Evolutionary conservation across 1,140 invertebrate genomes (phyloP).

Genomic region (Drosophila equinoxialis): DNA sequence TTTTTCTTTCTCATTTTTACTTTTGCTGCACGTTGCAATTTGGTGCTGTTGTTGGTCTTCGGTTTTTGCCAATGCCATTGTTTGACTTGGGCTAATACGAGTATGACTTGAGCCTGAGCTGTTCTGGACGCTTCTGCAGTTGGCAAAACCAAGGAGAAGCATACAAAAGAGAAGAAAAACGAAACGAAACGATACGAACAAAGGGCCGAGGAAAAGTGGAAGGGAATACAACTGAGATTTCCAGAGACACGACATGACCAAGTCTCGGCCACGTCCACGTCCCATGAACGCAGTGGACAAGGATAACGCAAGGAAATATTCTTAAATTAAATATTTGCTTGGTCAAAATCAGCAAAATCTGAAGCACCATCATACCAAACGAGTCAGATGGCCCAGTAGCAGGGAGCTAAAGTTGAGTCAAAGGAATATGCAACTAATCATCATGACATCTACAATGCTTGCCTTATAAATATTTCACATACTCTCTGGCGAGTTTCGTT

Average conservation of each 20-base stretch:
- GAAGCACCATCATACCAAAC: constrained; percentile 5
- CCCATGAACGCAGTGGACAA: constrained; percentile 24
- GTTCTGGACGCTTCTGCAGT: constrained; percentile 43
- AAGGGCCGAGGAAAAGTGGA: constrained; percentile 5
- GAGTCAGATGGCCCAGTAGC: not conserved
- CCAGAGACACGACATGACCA: constrained; percentile 54
- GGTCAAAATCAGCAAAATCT: constrained; percentile 67
- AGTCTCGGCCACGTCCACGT: constrained; percentile 38
- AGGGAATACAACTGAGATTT: constrained; percentile 73
- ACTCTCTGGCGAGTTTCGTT: constrained; percentile 65
- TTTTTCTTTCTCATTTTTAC: constrained; percentile 14
- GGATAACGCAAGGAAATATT: constrained; percentile 63
- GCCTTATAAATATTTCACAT: constrained; percentile 74
- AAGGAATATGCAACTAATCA: constrained; percentile 76
- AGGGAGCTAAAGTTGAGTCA: constrained; percentile 31
- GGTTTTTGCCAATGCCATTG: constrained; percentile 70
- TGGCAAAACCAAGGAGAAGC: constrained; percentile 42
- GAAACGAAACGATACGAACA: constrained; percentile 7
- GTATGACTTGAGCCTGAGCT: constrained; percentile 54
- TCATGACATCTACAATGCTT: constrained; percentile 61
- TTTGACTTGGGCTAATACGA: constrained; percentile 78
- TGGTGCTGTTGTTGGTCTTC: constrained; percentile 58
- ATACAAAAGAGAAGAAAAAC: constrained; percentile 13
- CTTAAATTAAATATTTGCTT: constrained; percentile 76
- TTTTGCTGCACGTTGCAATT: constrained; percentile 67